phyloP scores from a whole-genome alignment of 2,797 vertebrate species.

The Denticeps clupeoides region DNA sequence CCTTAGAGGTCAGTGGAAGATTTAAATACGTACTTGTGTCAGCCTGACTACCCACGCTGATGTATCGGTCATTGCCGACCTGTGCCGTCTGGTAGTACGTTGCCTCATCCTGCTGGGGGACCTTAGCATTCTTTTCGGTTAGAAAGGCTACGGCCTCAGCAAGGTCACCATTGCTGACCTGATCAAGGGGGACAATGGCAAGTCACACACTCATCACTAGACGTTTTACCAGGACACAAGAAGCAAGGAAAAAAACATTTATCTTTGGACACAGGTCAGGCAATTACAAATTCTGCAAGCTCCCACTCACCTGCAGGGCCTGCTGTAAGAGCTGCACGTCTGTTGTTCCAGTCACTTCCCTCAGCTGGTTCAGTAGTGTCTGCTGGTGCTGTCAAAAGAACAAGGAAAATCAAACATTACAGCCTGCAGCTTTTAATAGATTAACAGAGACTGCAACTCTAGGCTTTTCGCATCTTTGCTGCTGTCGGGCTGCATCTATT shows the following conservation, averaged over 20 bases:
- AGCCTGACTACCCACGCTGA: slow-evolving; percentile 96
- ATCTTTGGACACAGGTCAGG: too few species aligned
- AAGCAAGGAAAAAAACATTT: background rate
- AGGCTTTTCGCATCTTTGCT: too few species aligned
- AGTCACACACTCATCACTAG: too few species aligned
- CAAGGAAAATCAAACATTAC: background rate
- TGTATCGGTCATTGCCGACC: slow-evolving; percentile 86
- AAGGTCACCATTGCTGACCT: slow-evolving; percentile 96
- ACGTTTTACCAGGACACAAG: background rate
- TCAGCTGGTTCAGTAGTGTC: slow-evolving; percentile 92
- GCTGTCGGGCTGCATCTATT: too few species aligned
- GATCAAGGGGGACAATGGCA: too few species aligned
- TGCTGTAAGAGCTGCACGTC: slow-evolving; percentile 91
- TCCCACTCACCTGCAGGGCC: slow-evolving; percentile 78
- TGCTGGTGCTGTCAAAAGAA: slow-evolving; percentile 74
- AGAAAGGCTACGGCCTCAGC: slow-evolving; percentile 88
- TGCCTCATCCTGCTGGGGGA: slow-evolving; percentile 83
- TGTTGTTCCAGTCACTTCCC: slow-evolving; percentile 94
- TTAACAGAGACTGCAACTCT: too few species aligned
- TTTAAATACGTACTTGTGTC: slow-evolving; percentile 82
- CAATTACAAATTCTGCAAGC: too few species aligned
- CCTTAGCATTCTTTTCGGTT: slow-evolving; percentile 89
- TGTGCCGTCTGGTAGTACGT: slow-evolving; percentile 90
- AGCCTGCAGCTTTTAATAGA: background rate
- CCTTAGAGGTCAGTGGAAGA: too few species aligned